These are phyloP conservation scores for Steinernema khuongi DNA, from an alignment of 1,140 invertebrate species.

Conservation along the genomic window DNA sequence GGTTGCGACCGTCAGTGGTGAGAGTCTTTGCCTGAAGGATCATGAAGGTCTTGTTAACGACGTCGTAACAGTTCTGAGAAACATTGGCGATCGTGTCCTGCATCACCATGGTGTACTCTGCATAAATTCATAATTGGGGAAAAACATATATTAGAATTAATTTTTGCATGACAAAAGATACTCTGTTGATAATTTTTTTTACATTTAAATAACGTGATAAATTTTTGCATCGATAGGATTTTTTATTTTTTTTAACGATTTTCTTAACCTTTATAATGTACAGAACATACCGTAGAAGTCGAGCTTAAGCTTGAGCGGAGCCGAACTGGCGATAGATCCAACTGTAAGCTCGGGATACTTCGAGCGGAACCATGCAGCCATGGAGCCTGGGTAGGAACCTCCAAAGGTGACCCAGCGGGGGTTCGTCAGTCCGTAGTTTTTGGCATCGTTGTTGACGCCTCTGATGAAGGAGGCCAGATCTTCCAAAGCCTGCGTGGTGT, in stretches of 20 bases:
- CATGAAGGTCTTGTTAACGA: slow-evolving; percentile 20
- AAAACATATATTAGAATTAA: too few species aligned
- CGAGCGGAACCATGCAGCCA: slow-evolving; percentile 79
- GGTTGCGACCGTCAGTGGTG: slow-evolving; percentile 32
- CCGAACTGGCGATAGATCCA: slow-evolving; percentile 76
- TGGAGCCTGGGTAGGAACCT: slow-evolving; percentile 72
- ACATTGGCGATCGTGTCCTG: slow-evolving; percentile 29
- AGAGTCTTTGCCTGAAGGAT: slow-evolving; percentile 31
- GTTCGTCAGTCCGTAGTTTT: slow-evolving; percentile 14
- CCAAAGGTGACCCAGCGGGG: slow-evolving; percentile 82
- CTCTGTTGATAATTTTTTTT: too few species aligned
- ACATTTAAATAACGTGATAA: too few species aligned
- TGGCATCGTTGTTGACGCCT: background rate
- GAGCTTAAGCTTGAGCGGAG: slow-evolving; percentile 75
- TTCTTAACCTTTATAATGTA: too few species aligned
- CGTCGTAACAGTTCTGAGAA: slow-evolving; percentile 24
- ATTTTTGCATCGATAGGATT: too few species aligned
- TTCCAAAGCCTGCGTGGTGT: slow-evolving; percentile 29
- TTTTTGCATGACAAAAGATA: too few species aligned
- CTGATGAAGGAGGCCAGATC: slow-evolving; percentile 34
- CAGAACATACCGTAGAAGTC: slow-evolving; percentile 68
- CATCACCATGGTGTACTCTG: slow-evolving; percentile 37
- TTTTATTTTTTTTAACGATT: too few species aligned
- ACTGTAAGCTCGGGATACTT: slow-evolving; percentile 84
- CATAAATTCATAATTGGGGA: too few species aligned